Conservation (phyloP, 2,113 vertebrate species). For the Phoenicopterus ruber region DNA sequence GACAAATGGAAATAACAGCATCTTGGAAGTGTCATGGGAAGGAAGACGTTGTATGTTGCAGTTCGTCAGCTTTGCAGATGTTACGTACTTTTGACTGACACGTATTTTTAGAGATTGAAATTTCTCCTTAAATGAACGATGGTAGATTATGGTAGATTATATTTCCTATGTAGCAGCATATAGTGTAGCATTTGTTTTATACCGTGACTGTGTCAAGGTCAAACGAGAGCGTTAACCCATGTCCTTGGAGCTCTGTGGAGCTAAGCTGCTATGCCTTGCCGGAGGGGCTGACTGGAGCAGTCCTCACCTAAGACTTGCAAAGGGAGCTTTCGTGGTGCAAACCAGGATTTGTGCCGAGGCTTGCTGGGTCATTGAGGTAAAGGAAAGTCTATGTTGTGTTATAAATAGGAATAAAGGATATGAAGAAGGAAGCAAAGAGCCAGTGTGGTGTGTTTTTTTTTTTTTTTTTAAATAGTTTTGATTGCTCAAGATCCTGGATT, state of each 20-base stretch:
- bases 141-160: neutral
- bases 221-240: neutral
- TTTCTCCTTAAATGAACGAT: neutral
- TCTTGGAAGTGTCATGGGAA: neutral
- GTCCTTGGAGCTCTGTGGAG: neutral
- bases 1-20: neutral
- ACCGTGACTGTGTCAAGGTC: neutral
- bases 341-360: neutral
- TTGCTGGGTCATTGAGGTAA: neutral
- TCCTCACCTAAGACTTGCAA: neutral
- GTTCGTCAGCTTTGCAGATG: neutral
- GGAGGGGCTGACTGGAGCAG: neutral
- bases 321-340: neutral
- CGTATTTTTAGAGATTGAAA: neutral
- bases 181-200: neutral
- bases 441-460: neutral
- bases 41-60: neutral
- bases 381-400: neutral
- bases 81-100: neutral
- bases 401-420: neutral
- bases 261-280: neutral
- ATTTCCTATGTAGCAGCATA: neutral
- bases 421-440: neutral
- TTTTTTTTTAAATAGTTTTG: neutral
- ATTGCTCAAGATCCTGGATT: neutral